phyloP scores from a whole-genome alignment of 1,140 invertebrate species.

The Leptinotarsa undecemlineata region DNA sequence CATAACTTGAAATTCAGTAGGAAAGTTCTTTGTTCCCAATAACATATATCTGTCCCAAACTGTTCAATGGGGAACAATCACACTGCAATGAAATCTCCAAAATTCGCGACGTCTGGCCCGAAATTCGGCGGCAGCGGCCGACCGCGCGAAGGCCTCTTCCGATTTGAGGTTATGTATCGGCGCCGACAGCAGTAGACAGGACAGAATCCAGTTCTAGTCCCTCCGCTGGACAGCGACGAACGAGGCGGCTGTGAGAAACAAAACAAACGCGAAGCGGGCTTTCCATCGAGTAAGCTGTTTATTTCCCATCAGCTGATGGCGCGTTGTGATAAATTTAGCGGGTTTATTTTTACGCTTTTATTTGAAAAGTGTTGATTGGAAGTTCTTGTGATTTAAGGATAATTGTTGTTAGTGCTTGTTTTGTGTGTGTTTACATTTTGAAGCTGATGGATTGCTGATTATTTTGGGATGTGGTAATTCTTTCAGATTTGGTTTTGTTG shows the following conservation, averaged over 20 bases:
- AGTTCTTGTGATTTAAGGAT: constrained; percentile 8
- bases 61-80: no score
- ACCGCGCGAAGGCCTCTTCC: constrained; percentile 24
- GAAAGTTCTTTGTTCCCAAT: no score
- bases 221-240: constrained; percentile 12
- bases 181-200: neutral
- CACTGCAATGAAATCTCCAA: neutral
- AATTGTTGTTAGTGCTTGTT: neutral
- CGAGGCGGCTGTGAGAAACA: constrained; percentile 2
- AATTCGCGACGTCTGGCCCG: neutral
- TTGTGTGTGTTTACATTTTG: neutral
- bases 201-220: constrained; percentile 1
- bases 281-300: constrained; percentile 23
- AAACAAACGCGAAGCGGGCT: constrained; percentile 20
- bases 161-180: constrained; percentile 29
- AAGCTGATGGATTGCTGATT: neutral
- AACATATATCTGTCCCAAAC: no score
- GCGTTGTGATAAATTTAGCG: constrained; percentile 38
- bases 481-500: neutral
- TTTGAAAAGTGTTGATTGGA: constrained; percentile 28
- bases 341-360: constrained; percentile 40
- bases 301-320: constrained; percentile 27
- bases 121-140: constrained; percentile 25
- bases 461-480: neutral
- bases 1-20: no score